Evolutionary conservation across 2,113 vertebrate genomes (phyloP).

Genomic region (Gymnarchus niloticus): DNA sequence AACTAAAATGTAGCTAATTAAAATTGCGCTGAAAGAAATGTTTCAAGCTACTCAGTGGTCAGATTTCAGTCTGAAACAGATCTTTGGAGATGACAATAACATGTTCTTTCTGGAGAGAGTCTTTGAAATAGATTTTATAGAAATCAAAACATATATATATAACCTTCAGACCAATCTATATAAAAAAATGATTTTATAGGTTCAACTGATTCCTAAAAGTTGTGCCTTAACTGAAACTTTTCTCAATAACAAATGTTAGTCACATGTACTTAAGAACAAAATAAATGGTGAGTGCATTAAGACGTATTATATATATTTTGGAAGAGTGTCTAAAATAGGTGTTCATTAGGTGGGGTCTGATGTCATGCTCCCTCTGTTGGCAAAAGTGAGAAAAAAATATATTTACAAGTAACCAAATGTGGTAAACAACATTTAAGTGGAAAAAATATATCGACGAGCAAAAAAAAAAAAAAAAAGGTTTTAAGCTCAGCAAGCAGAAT

Average conservation of each 20-base stretch:
- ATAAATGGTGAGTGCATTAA: background rate
- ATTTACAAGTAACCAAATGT: background rate
- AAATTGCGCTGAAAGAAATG: background rate
- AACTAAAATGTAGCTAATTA: background rate
- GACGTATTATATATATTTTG: background rate
- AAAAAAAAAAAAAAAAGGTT: background rate
- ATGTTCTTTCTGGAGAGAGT: background rate
- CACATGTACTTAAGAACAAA: background rate
- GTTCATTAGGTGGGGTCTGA: background rate
- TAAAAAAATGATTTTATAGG: no score
- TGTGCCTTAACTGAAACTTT: background rate
- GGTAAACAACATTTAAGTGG: background rate
- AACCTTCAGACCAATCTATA: no score
- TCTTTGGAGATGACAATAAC: background rate
- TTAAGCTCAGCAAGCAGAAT: slow-evolving; percentile 8
- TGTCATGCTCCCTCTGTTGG: background rate
- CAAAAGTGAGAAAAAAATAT: background rate
- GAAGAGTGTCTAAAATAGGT: background rate
- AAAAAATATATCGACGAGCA: background rate
- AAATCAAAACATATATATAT: no score
- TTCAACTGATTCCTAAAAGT: background rate
- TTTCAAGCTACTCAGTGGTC: background rate
- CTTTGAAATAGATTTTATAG: no score
- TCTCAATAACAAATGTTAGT: background rate
- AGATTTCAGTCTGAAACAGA: background rate